Base-by-base conservation (phyloP, 2,888 invertebrate species). In the Dynastes grantii region DNA sequence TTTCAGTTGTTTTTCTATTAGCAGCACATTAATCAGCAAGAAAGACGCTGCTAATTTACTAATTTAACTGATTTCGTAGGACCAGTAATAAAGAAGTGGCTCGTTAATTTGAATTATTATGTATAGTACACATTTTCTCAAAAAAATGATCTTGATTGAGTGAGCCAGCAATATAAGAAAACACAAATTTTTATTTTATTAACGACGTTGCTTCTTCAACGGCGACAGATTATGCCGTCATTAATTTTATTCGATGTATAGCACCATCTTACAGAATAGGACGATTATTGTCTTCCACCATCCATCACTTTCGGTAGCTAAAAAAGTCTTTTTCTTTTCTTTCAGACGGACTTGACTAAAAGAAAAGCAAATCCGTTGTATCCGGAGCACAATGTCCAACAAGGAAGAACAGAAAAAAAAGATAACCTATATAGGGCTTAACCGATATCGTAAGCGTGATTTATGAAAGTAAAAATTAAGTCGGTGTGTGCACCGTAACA, bases 241-340 rank as follows among this genome's bases (percentile, higher is more conserved):
- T 67, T 67, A 67, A 67, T 67, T 67, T 67, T 45, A 67, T 67
- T 45, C 40, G 9, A 22, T 67, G 5, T 58, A 58, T 5, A 45
- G 40, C 22, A 45, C 40, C 37, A n/a, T 6, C 5, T 3, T 67
- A 45, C 11, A 67, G 65, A 16, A 22, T 22, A 58, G 55, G 22
- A 40, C 65, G 65, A 67, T 67, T 65, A 65, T 65, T 67, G 65
- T 8, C 65, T 67, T 40, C 40, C 45, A 22, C 40, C 65, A 67
- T 67, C 65, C 45, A 67, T 67, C 65, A 67, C 65, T 67, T 67
- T 67, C 40, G 16, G 65, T 13, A 40, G 65, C n/a, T 67, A 22
- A 40, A 67, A 67, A 67, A 67, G 40, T 22, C 65, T 45, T 9
- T 45, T n/a, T 45, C 22, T 40, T 67, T 67, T 45, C 45, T 67